These are phyloP conservation scores for Proisotoma minuta DNA, from an alignment of 2,888 invertebrate species.

Conservation along the genomic window DNA sequence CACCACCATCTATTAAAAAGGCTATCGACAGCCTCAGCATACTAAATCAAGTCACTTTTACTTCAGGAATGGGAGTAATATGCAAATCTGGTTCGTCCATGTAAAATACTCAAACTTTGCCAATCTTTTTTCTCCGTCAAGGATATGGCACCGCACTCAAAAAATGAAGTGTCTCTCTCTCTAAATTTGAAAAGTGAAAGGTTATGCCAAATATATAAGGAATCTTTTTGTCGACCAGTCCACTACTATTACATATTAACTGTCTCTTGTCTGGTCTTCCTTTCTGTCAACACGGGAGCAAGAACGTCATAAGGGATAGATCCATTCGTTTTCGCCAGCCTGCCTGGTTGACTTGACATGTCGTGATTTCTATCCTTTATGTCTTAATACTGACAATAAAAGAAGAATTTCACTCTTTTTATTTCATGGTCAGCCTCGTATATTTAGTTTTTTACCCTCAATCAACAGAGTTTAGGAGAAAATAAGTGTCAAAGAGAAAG, in stretches of 20 bases:
- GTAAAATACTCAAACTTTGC: not conserved
- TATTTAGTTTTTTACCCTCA: no score
- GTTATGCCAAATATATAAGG: not conserved
- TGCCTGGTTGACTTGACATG: slow-evolving; percentile 16
- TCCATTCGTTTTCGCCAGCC: not conserved
- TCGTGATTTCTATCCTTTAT: slow-evolving; percentile 14
- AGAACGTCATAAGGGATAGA: not conserved
- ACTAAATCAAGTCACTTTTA: slow-evolving; percentile 11
- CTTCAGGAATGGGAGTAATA: not conserved
- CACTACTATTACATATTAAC: not conserved
- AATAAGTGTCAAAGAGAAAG: no score
- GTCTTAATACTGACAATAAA: slow-evolving; percentile 22
- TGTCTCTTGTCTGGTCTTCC: not conserved
- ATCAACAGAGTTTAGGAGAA: no score
- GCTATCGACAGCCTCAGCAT: slow-evolving; percentile 8
- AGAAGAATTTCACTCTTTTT: slow-evolving; percentile 5
- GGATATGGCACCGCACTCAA: not conserved
- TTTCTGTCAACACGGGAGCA: not conserved
- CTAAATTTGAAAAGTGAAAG: not conserved
- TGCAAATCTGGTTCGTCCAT: no score
- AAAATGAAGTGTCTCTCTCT: slow-evolving; percentile 8
- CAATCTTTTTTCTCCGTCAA: not conserved
- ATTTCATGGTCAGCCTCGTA: not conserved
- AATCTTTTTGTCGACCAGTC: not conserved
- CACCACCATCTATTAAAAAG: slow-evolving; percentile 12